Base-by-base conservation (phyloP, 1,140 invertebrate genomes). In the Camponotus vicinus region DNA sequence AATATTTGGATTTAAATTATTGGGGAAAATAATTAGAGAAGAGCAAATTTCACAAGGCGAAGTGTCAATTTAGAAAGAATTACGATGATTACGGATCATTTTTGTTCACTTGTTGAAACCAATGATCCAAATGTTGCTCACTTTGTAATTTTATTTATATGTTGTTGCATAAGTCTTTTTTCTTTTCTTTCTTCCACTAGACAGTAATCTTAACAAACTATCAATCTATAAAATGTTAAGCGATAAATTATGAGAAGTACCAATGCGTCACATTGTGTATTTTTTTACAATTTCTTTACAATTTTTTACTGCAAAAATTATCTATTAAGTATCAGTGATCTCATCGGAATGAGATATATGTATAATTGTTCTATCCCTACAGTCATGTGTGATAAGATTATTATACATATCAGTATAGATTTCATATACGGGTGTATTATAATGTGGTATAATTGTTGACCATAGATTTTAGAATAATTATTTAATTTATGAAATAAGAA, bases 71-170 rank as follows among this genome's bases (percentile, higher is more conserved):
- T 82, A 82, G 15, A 7, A 73, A 57, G 7, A 18, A 70, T 80
- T 69, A 55, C 0, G 13, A 79, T 7, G 0, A 79, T 67, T 2
- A 9, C 34, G 3, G 3, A 27, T 15, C 1, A 18, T 27, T 79
- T 0, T 37, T 18, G 13, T 69, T 69, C 13, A 27, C 15, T 57
- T 9, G 2, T 69, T 8, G n/a, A 37, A 79, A 79, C 3, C 27
- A 8, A 49, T 1, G 34, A 69, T 45, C 1, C 9, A 37, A 79
- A 1, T 0, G 1, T 79, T 79, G 42, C 32, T 52, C 49, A 80
- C n/a, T 40, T 40, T 40, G 21, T 69, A 80, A 57, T 40, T 80
- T 69, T 55, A 40, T 80, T 69, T 69, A 27, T 5, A 18, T 76
- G n/a, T 55, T 52, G 55, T 55, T 42, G 7, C 40, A 3, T 52